Evolutionary conservation across 2,113 vertebrate genomes (phyloP).

Genomic region (Bubalus kerabau): DNA sequence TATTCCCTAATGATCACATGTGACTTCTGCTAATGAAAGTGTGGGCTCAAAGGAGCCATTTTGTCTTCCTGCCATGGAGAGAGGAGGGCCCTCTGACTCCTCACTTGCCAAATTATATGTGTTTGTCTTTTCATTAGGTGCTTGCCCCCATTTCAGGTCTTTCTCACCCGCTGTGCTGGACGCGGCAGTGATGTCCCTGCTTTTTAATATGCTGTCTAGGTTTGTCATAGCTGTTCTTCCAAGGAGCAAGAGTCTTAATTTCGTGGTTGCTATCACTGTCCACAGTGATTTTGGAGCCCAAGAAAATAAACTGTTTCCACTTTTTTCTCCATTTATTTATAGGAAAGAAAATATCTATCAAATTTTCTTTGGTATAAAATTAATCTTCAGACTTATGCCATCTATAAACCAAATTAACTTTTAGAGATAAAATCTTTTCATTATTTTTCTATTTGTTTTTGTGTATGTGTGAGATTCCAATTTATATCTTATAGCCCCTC

Average conservation of each 20-base stretch:
- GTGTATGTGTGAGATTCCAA: neutral
- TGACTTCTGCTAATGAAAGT: neutral
- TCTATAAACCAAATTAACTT: neutral
- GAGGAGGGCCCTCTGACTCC: neutral
- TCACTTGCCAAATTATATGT: neutral
- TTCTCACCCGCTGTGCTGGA: neutral
- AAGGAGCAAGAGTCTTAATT: neutral
- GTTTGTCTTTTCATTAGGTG: neutral
- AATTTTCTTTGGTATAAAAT: neutral
- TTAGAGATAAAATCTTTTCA: neutral
- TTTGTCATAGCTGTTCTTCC: neutral
- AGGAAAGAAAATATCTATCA: neutral
- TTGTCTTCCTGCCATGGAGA: neutral
- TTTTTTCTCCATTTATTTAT: neutral
- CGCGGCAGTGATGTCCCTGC: rapidly evolving
- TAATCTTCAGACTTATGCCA: neutral
- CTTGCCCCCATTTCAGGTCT: neutral
- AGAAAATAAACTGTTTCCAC: neutral
- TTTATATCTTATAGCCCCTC: neutral
- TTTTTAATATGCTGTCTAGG: neutral
- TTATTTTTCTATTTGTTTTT: neutral
- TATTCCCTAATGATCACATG: neutral
- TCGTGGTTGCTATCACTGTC: neutral
- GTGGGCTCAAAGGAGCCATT: neutral
- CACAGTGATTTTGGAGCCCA: neutral